A percentile compares a stretch with the other conserved stretches of the same genome.
phyloP scores from a whole-genome alignment of 2,113 vertebrate genomes.

The Anser brachyrhynchus region DNA sequence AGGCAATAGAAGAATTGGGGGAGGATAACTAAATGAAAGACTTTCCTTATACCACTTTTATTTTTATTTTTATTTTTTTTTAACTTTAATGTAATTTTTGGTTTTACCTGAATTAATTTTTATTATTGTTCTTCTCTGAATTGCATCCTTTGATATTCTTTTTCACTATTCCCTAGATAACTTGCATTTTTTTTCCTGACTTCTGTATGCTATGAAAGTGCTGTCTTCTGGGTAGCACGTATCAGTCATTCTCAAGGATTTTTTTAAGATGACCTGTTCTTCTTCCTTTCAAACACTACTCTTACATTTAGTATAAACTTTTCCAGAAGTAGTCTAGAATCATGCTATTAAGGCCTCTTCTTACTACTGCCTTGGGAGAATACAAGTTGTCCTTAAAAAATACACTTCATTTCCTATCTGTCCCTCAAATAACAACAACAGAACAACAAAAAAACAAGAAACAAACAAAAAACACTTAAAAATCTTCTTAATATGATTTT shows the following conservation, averaged over 20 bases:
- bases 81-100: not conserved
- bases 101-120: not conserved
- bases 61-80: not conserved
- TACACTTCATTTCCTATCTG: not conserved
- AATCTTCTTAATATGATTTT: not conserved
- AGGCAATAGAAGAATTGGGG: not conserved
- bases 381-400: not conserved
- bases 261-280: not conserved
- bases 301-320: not conserved
- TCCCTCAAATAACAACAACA: not conserved
- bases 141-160: not conserved
- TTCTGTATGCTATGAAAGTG: not conserved
- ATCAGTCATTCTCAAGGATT: not conserved
- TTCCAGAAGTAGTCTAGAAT: not conserved
- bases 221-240: not conserved
- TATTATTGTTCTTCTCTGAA: not conserved
- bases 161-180: not conserved
- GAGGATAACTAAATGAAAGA: not conserved
- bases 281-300: not conserved
- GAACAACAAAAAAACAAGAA: not conserved
- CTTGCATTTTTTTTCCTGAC: not conserved
- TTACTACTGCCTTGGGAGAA: not conserved
- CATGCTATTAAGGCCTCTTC: not conserved
- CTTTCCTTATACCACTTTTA: not conserved
- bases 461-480: not conserved